phyloP scores from a whole-genome alignment of 2,888 invertebrate genomes.

The Acleris sparsana region DNA sequence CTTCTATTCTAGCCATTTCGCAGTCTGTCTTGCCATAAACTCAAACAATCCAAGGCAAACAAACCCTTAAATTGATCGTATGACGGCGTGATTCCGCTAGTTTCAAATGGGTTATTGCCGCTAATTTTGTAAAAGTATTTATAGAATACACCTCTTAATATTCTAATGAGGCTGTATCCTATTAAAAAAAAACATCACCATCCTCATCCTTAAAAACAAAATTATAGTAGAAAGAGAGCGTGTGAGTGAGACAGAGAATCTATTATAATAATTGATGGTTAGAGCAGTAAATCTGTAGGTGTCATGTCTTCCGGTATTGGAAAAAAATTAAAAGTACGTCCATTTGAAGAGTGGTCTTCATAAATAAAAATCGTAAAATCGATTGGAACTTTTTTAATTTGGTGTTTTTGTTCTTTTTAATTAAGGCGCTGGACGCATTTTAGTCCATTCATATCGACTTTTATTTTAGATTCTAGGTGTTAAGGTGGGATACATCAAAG shows the following conservation, averaged over 20 bases:
- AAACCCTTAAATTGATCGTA: too few species aligned
- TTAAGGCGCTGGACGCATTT: constrained; percentile 18
- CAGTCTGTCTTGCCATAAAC: too few species aligned
- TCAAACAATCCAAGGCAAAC: too few species aligned
- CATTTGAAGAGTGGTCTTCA: constrained; percentile 33
- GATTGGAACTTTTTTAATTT: constrained; percentile 17
- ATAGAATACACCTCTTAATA: too few species aligned
- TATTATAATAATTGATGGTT: constrained; percentile 71
- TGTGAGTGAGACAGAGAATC: constrained; percentile 50
- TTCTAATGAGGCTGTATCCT: background rate
- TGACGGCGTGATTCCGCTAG: too few species aligned
- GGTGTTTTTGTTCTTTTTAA: constrained; percentile 37
- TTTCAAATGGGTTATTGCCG: too few species aligned
- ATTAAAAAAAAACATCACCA: background rate
- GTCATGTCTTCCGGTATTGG: constrained; percentile 70
- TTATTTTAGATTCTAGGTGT: background rate
- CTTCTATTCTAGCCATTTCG: too few species aligned
- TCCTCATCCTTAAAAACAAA: constrained; percentile 30
- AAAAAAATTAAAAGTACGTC: constrained; percentile 49
- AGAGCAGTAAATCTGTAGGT: constrained; percentile 62
- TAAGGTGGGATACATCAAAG: background rate
- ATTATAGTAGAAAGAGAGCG: constrained; percentile 41
- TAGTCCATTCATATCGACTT: constrained; percentile 29
- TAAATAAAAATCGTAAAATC: constrained; percentile 34
- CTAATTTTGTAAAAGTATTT: too few species aligned